Evolutionary conservation across 2,797 vertebrate species (phyloP).

Genomic region (Sebastes diaconus): DNA sequence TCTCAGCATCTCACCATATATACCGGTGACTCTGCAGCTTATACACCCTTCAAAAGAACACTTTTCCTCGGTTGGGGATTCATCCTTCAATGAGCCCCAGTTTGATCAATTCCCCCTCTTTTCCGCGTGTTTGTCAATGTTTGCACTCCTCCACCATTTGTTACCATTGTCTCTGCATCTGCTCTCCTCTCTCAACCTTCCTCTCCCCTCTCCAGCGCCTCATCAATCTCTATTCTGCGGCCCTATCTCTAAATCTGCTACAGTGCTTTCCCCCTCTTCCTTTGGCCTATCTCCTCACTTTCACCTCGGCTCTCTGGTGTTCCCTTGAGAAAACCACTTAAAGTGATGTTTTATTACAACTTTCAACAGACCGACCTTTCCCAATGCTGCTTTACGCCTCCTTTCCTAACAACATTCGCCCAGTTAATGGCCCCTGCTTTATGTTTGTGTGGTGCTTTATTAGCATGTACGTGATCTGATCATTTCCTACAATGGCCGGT

Average conservation of each 20-base stretch:
- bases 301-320: conserved; percentile 12
- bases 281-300: conserved; percentile 30
- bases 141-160: conserved; percentile 24
- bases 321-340: conserved; percentile 45
- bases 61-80: not conserved
- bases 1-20: conserved; percentile 14
- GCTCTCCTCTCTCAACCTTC: conserved; percentile 6
- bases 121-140: conserved; percentile 36
- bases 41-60: not conserved
- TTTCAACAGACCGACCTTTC: conserved; percentile 3
- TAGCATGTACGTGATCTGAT: not conserved
- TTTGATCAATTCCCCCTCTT: conserved; percentile 49
- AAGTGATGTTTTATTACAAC: conserved; percentile 46
- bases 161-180: conserved; percentile 31
- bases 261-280: conserved; percentile 27
- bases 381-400: not conserved
- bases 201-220: conserved; percentile 13
- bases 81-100: conserved; percentile 19
- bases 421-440: not conserved
- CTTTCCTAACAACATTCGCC: not conserved
- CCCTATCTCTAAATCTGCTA: conserved; percentile 44
- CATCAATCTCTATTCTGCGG: conserved; percentile 65
- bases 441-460: not conserved
- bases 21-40: conserved; percentile 11
- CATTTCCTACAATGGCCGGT: not conserved